These are phyloP conservation scores for Vulpes lagopus DNA, from an alignment of 2,113 vertebrate species.

Conservation along the genomic window DNA sequence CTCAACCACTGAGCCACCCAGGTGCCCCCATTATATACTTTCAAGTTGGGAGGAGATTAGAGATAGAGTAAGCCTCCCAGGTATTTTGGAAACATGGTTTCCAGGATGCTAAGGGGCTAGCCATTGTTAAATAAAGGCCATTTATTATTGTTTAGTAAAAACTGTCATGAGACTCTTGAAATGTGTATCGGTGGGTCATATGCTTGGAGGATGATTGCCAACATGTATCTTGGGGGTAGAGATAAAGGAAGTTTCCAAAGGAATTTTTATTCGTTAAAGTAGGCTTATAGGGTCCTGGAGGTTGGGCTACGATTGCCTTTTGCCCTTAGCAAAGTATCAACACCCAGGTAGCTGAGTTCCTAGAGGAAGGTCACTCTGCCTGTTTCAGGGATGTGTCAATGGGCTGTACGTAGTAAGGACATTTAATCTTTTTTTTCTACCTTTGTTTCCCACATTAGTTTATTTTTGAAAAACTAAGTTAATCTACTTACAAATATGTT, in stretches of 20 bases:
- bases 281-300: neutral
- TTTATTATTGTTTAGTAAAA: neutral
- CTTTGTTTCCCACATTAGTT: neutral
- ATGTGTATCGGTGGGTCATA: neutral
- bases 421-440: neutral
- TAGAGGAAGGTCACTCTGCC: neutral
- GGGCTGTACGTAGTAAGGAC: neutral
- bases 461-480: constrained; percentile 11
- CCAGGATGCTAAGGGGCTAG: neutral
- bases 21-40: neutral
- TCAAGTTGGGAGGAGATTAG: neutral
- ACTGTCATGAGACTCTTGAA: neutral
- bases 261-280: neutral
- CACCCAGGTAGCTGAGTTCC: neutral
- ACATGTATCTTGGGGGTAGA: neutral
- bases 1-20: no score
- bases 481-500: neutral
- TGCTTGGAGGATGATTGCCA: neutral
- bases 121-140: neutral
- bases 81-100: neutral
- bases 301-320: neutral
- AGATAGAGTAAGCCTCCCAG: neutral
- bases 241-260: neutral
- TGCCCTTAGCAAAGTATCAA: neutral
- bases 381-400: neutral